Evolutionary conservation across 2,797 vertebrate species (phyloP), one percentile per base, ranked within the genome.

Genomic region (Threskiornis aethiopicus): DNA sequence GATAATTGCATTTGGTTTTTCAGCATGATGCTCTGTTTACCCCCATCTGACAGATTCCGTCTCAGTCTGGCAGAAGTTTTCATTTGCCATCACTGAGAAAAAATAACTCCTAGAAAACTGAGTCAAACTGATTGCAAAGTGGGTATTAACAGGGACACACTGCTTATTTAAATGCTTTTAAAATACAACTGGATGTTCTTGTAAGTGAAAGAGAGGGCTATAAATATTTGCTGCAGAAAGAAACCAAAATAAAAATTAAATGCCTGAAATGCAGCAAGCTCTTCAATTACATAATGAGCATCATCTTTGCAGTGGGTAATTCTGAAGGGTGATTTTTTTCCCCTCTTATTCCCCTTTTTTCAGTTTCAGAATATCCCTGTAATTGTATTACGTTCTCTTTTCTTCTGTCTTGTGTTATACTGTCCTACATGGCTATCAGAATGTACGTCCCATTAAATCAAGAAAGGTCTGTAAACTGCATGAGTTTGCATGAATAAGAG

Each of bases 151-250:
- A 91, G 35, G 94, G 93, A 83, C 95, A 95, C n/a, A 4, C 13
- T 90, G 83, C 73, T 90, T 62, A 62, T 93, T 95, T 92, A 93
- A 91, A 79, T 70, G 47, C 75, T 94, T 96, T 96, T 69, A 92
- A 95, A 96, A 97, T 94, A 84, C 89, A 83, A 94, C 80, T 95
- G 88, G 70, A 91, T 96, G 91, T 95, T 91, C 91, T 90, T 59
- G 77, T 59, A 82, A 96, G 94, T 76, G 83, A 96, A 95, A 88
- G 80, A 79, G 79, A 91, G 41, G 28, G 55, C 93, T 97, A 96
- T 93, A 96, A 96, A 95, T 97, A 97, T 91, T 96, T 85, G 3
- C 77, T 67, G 85, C 87, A 88, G 87, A 94, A 90, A 31, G 64
- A 95, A 90, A 67, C 80, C 79, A 93, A 96, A 95, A 96, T 95